Percentiles rank a stretch among this genome's conserved stretches.
Conservation (phyloP, 2,888 invertebrate genomes). For the Megastigmus dorsalis region DNA sequence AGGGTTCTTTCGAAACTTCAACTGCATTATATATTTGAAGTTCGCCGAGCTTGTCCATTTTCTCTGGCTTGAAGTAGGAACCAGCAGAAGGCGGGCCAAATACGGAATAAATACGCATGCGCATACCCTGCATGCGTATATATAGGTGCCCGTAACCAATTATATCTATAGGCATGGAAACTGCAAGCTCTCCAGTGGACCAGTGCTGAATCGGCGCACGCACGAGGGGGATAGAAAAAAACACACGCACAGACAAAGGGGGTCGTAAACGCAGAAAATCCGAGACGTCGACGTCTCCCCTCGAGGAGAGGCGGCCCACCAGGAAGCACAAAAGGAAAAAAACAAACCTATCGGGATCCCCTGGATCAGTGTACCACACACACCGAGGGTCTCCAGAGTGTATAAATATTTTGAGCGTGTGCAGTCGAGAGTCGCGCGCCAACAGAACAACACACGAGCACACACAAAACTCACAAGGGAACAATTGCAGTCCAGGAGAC, state of each 20-base stretch:
- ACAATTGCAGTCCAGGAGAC: too few relatives aligned
- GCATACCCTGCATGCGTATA: not conserved
- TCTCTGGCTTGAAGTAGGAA: conserved; percentile 19
- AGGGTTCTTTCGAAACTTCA: not conserved
- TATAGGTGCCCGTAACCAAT: not conserved
- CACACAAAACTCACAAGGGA: too few relatives aligned
- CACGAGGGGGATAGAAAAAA: not conserved
- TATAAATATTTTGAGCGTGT: too few relatives aligned
- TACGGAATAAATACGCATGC: not conserved
- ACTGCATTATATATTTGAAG: conserved; percentile 18
- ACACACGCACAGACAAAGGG: not conserved
- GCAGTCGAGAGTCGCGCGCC: too few relatives aligned
- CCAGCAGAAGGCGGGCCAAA: conserved; percentile 13
- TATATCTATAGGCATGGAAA: not conserved
- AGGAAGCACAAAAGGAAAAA: too few relatives aligned
- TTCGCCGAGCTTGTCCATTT: not conserved
- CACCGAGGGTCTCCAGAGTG: too few relatives aligned
- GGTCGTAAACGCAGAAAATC: too few relatives aligned
- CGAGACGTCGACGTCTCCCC: too few relatives aligned
- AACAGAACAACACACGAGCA: too few relatives aligned
- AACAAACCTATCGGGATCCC: too few relatives aligned
- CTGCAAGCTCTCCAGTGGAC: not conserved
- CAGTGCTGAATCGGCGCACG: not conserved
- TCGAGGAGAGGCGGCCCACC: too few relatives aligned
- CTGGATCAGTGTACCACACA: too few relatives aligned